phyloP scores from a whole-genome alignment of 2,888 invertebrate species.

The Seladonia tumulorum region DNA sequence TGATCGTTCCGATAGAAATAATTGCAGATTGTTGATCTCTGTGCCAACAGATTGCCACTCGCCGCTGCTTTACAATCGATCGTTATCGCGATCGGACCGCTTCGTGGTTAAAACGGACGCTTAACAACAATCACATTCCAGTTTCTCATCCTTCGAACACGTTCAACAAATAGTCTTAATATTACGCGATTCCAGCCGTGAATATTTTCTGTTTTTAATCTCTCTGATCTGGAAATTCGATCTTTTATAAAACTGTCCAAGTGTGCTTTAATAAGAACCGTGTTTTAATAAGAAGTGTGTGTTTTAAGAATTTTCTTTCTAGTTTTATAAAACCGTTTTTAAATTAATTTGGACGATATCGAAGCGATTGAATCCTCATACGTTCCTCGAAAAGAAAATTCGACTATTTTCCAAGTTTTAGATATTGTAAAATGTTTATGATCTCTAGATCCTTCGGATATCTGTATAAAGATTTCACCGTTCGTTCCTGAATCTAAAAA shows the following conservation, averaged over 20 bases:
- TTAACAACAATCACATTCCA: conserved; percentile 44
- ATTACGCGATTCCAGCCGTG: conserved; percentile 42
- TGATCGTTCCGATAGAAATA: background rate
- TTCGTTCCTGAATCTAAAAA: background rate
- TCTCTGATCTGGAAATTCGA: too few relatives aligned
- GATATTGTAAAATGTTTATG: background rate
- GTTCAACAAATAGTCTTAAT: conserved; percentile 34
- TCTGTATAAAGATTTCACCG: too few relatives aligned
- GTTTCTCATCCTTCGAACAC: conserved; percentile 17
- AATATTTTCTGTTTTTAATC: background rate
- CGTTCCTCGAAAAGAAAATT: too few relatives aligned
- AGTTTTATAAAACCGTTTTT: background rate
- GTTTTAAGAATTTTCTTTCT: too few relatives aligned
- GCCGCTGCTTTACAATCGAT: conserved; percentile 14
- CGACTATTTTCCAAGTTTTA: background rate
- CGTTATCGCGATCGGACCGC: background rate
- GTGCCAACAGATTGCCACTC: conserved; percentile 23
- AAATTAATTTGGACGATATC: background rate
- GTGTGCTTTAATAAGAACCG: background rate
- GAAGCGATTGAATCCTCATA: too few relatives aligned
- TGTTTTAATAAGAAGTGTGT: too few relatives aligned
- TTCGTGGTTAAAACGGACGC: conserved; percentile 28
- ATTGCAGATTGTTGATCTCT: conserved; percentile 19
- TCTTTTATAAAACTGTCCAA: background rate
- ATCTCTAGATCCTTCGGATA: background rate